phyloP scores from a whole-genome alignment of 2,113 vertebrate genomes.

The Trinectes maculatus region DNA sequence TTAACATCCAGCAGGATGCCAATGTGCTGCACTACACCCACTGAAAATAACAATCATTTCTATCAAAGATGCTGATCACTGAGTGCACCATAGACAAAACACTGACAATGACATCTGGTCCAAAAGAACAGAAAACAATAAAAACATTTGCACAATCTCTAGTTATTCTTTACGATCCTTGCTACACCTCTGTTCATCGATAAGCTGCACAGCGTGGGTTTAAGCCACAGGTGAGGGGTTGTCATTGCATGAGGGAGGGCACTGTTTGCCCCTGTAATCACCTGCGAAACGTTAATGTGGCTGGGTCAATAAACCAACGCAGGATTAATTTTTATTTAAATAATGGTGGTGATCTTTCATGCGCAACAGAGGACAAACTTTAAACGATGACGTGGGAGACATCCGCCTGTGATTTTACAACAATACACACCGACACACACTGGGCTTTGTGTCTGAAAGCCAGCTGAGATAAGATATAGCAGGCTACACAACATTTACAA shows the following conservation, averaged over 20 bases:
- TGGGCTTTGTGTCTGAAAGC: conserved; percentile 1
- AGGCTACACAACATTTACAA: neutral
- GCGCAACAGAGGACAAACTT: conserved; percentile 18
- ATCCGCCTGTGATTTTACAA: neutral
- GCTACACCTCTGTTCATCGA: conserved; percentile 51
- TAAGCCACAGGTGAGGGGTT: conserved; percentile 66
- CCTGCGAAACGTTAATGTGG: conserved; percentile 35
- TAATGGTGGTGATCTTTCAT: conserved; percentile 26
- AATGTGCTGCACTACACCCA: neutral
- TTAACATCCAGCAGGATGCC: neutral
- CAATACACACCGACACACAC: neutral
- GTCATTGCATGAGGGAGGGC: conserved; percentile 47
- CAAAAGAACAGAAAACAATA: conserved; percentile 27
- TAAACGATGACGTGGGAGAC: neutral
- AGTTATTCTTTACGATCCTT: conserved; percentile 67
- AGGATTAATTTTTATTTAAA: conserved; percentile 55
- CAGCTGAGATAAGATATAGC: conserved; percentile 2
- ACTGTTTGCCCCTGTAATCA: conserved; percentile 67
- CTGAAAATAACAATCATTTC: neutral
- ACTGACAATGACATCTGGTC: conserved; percentile 23
- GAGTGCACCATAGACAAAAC: conserved; percentile 2
- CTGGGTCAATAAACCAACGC: conserved; percentile 58
- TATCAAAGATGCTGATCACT: neutral
- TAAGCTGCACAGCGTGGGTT: conserved; percentile 34
- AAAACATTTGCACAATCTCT: conserved; percentile 46